A percentile compares a stretch with the other conserved stretches of the same genome.
These are phyloP conservation scores for Ostrea edulis DNA, from an alignment of 1,140 invertebrate genomes.

Conservation along the genomic window DNA sequence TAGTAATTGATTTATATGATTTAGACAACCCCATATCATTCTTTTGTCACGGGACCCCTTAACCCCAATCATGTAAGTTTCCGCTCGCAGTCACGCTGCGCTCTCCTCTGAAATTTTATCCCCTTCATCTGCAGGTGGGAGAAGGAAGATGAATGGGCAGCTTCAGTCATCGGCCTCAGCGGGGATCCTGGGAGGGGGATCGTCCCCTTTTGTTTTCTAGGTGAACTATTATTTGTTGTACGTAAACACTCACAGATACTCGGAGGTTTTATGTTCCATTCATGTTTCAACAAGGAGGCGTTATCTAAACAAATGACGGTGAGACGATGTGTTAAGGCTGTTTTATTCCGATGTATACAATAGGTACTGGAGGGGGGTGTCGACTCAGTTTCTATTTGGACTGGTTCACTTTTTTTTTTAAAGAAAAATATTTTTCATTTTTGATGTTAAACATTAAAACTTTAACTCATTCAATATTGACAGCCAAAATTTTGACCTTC, in stretches of 20 bases:
- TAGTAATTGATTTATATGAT: constrained; percentile 6
- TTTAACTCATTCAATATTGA: too few relatives aligned
- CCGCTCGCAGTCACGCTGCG: neutral
- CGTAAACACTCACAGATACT: neutral
- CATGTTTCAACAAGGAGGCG: neutral
- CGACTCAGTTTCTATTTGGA: too few relatives aligned
- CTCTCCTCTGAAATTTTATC: neutral
- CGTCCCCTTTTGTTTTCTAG: neutral
- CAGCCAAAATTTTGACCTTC: too few relatives aligned
- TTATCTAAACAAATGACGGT: too few relatives aligned
- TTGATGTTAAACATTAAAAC: too few relatives aligned
- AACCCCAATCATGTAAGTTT: constrained; percentile 5
- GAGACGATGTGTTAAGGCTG: too few relatives aligned
- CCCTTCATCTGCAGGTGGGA: constrained; percentile 12
- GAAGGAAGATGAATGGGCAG: constrained; percentile 6
- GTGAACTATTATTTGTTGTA: neutral
- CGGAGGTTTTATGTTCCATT: neutral
- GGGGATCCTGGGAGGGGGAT: neutral
- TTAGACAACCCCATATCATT: neutral
- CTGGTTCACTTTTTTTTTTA: too few relatives aligned
- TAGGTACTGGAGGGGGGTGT: too few relatives aligned
- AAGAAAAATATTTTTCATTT: too few relatives aligned
- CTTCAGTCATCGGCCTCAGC: neutral
- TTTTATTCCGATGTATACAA: too few relatives aligned
- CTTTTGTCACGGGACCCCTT: neutral